Conservation (phyloP, 2,888 invertebrate genomes). For the Leptinotarsa haldemani region DNA sequence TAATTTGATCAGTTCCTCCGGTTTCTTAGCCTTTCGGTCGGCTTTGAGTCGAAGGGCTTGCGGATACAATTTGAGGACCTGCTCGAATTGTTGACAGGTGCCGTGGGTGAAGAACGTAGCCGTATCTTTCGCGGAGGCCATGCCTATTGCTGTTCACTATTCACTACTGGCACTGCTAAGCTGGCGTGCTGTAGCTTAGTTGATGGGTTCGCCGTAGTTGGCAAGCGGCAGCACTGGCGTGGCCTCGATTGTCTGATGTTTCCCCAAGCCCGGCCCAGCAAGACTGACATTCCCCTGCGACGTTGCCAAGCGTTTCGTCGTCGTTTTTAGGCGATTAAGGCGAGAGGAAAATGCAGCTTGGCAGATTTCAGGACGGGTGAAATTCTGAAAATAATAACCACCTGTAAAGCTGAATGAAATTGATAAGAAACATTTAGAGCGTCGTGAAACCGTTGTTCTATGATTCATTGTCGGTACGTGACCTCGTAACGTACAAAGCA, state of each 20-base stretch:
- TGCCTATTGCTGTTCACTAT: slow-evolving; percentile 55
- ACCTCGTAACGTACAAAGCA: slow-evolving; percentile 34
- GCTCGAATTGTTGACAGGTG: slow-evolving; percentile 86
- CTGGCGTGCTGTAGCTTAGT: slow-evolving; percentile 54
- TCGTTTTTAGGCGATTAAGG: slow-evolving; percentile 33
- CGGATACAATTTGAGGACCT: slow-evolving; percentile 90
- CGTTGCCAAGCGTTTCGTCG: slow-evolving; percentile 44
- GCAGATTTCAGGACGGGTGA: slow-evolving; percentile 40
- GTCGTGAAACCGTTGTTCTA: slow-evolving; percentile 36
- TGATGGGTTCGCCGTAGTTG: slow-evolving; percentile 45
- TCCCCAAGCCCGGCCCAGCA: slow-evolving; percentile 62
- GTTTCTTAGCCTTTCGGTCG: slow-evolving; percentile 90
- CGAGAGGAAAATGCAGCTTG: slow-evolving; percentile 35
- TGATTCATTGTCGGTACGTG: slow-evolving; percentile 39
- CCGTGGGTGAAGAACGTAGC: slow-evolving; percentile 94
- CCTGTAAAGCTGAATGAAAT: slow-evolving; percentile 48
- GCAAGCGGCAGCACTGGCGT: slow-evolving; percentile 56
- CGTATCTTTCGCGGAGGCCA: slow-evolving; percentile 74
- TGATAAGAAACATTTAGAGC: slow-evolving; percentile 41
- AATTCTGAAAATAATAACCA: slow-evolving; percentile 48
- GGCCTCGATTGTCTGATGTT: slow-evolving; percentile 62
- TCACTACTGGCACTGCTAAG: slow-evolving; percentile 53
- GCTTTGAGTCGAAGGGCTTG: slow-evolving; percentile 92
- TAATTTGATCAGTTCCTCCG: slow-evolving; percentile 93
- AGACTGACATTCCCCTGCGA: slow-evolving; percentile 62